Base-by-base conservation (phyloP, 2,888 invertebrate genomes). In the Orchesellides sinensis region DNA sequence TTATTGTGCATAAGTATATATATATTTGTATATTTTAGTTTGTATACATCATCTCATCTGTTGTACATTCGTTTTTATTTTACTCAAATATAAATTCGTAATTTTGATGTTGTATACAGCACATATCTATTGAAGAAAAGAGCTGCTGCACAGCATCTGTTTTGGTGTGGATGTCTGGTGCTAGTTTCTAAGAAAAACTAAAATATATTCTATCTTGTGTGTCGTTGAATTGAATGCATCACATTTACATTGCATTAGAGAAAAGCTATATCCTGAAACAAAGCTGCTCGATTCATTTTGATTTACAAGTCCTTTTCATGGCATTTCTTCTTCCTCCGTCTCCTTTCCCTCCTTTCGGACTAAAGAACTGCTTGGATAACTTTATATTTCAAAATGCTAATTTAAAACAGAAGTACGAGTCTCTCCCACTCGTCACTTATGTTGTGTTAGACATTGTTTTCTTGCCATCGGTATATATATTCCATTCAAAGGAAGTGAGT, bases 381-480 rank as follows among this genome's bases (percentile, higher is more conserved):
- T 40, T 40, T 40, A 40, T 40, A 14, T 40, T 40, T 40, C 56
- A 29, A 19, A 32, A 70, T 70, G 69, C 69, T 70, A 70, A 70
- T 70, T 54, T 17, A 70, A 70, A 32, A 21, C 52, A 32, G 69
- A 23, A n/a, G n/a, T n/a, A n/a, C n/a, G n/a, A n/a, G n/a, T n/a
- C n/a, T n/a, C n/a, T n/a, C n/a, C n/a, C n/a, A n/a, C n/a, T n/a
- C n/a, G n/a, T n/a, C n/a, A n/a, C n/a, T n/a, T n/a, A n/a, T n/a
- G n/a, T n/a, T n/a, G n/a, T n/a, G n/a, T n/a, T 54, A 70, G 56
- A 12, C 56, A 56, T 54, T 40, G 59, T 45, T 61, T 61, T 61
- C 35, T 47, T 72, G 59, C 59, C 72, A 72, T 72, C 59, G 59
- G 27, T n/a, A n/a, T n/a, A 45, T 59, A 35, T 68, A 52, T 47